Conservation (phyloP, 2,797 vertebrate species). For the Heterohyrax brucei region DNA sequence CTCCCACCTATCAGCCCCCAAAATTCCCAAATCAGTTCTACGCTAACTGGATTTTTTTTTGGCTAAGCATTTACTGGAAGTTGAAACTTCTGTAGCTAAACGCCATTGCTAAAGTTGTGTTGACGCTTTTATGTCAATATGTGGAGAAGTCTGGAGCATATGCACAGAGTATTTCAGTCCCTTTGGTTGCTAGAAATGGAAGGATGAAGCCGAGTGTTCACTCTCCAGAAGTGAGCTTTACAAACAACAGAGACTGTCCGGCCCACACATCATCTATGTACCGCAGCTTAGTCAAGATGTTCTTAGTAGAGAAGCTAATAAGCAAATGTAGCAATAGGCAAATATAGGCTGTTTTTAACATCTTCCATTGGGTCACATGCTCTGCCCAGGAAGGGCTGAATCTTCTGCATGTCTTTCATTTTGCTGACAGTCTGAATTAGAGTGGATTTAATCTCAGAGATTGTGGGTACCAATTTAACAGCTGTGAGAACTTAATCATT, state of each 20-base stretch:
- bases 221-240: background rate
- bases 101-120: accelerated
- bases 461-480: background rate
- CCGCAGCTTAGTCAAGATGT: accelerated
- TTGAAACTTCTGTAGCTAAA: background rate
- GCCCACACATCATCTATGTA: too few relatives aligned
- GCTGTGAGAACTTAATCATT: background rate
- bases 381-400: background rate
- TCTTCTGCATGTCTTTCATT: background rate
- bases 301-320: background rate
- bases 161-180: background rate
- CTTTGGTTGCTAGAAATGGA: background rate
- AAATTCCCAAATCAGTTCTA: background rate
- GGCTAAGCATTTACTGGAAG: background rate
- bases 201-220: too few relatives aligned
- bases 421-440: background rate
- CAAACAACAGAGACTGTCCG: background rate
- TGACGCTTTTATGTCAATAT: accelerated
- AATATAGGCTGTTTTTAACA: background rate
- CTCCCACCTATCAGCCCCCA: background rate
- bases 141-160: background rate
- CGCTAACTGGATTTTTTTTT: background rate
- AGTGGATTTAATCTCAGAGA: background rate
- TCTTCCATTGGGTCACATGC: accelerated
- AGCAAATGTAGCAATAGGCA: background rate